phyloP scores from a whole-genome alignment of 2,888 invertebrate species.

The Parnassius glacialis region DNA sequence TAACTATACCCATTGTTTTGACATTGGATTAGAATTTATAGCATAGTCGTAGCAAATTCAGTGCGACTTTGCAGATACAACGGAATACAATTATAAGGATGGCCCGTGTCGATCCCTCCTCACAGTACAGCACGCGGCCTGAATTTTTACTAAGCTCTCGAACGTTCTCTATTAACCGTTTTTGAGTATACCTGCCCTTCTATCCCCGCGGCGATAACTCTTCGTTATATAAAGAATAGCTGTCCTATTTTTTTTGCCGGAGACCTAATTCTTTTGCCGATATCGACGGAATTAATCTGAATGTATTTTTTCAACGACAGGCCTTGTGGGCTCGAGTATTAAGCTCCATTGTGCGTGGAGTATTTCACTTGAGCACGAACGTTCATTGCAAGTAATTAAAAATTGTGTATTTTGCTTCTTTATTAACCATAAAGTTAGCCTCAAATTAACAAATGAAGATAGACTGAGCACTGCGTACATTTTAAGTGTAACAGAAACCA shows the following conservation, averaged over 20 bases:
- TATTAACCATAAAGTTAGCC: no score
- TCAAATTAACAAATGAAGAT: no score
- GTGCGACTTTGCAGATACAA: constrained; percentile 17
- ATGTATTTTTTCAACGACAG: constrained; percentile 17
- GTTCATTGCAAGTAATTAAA: no score
- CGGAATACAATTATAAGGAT: constrained; percentile 17
- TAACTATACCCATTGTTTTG: no score
- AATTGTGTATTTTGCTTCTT: no score
- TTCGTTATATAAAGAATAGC: constrained; percentile 15
- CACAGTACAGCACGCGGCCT: constrained; percentile 8
- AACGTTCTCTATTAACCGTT: constrained; percentile 10
- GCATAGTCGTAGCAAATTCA: not conserved
- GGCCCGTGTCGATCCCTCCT: constrained; percentile 6
- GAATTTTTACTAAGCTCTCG: constrained; percentile 22
- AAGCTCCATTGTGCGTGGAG: constrained; percentile 13
- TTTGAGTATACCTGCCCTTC: constrained; percentile 11
- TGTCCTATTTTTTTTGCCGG: constrained; percentile 8
- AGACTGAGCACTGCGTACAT: no score
- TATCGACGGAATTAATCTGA: constrained; percentile 21
- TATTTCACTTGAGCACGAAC: not conserved
- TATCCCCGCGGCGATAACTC: not conserved
- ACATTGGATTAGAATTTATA: not conserved
- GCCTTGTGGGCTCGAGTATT: constrained; percentile 11
- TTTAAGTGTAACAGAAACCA: no score
- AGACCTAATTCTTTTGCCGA: constrained; percentile 16